These are phyloP conservation scores for Adrianichthys oophorus DNA, from an alignment of 2,797 vertebrate genomes.

Conservation along the genomic window DNA sequence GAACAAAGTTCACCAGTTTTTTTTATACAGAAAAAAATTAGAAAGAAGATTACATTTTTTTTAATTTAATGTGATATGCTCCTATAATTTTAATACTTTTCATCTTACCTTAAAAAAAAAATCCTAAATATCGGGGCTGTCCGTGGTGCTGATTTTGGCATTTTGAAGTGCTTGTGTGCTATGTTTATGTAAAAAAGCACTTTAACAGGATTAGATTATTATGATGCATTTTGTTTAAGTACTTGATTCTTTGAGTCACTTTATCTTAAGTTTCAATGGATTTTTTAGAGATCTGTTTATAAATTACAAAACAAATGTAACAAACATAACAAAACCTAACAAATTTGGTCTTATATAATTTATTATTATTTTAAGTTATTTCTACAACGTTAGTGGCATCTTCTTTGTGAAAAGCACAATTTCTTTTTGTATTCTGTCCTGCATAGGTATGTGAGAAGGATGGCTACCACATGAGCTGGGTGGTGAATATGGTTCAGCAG, in stretches of 20 bases:
- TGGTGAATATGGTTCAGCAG: slow-evolving; percentile 85
- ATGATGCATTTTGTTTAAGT: too few relatives aligned
- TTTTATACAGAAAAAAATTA: too few relatives aligned
- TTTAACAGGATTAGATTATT: too few relatives aligned
- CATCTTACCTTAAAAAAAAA: neutral
- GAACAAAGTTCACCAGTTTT: too few relatives aligned
- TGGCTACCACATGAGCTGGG: slow-evolving; percentile 87
- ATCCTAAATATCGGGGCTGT: neutral
- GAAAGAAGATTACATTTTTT: too few relatives aligned
- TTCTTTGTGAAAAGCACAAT: neutral
- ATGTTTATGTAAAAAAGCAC: neutral
- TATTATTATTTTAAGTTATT: too few relatives aligned
- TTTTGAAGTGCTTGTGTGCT: neutral
- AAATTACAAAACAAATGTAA: too few relatives aligned
- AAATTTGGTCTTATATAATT: too few relatives aligned
- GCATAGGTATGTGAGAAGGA: slow-evolving; percentile 91
- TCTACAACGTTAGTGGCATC: neutral
- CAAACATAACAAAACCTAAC: too few relatives aligned
- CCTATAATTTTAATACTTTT: neutral
- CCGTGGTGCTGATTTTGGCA: slow-evolving; percentile 4
- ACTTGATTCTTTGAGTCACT: too few relatives aligned
- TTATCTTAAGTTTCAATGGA: too few relatives aligned
- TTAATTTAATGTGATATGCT: neutral
- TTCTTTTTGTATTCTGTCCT: slow-evolving; percentile 4
- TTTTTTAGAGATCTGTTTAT: too few relatives aligned